Evolutionary conservation across 2,888 invertebrate genomes (phyloP), one percentile per base, ranked within the genome.

Genomic region (Lithophane leautieri): DNA sequence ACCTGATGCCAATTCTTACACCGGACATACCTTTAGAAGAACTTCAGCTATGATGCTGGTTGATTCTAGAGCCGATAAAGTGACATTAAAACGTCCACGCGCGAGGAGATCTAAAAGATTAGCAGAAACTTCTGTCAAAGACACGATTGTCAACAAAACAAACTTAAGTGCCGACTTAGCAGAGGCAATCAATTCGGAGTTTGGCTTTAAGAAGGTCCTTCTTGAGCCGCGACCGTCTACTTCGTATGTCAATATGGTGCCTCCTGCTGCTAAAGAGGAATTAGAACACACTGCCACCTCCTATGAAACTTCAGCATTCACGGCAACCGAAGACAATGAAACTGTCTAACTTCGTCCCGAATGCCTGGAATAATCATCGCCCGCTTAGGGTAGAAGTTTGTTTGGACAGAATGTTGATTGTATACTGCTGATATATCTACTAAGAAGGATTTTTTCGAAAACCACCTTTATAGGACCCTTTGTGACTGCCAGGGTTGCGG

Each of bases 1-100:
- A 25, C 78, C 78, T 16, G 50, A 69, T 58, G 58, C 76, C 2
- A 28, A 78, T 4, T 58, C 12, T 22, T 76, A 78, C 42, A 76
- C 76, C 16, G 78, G 78, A 16, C 78, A 78, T 50, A 68, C 19
- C 50, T 76, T 58, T 34, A 58, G 50, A 58, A 50, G 9, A 42
- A 78, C 58, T 42, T 68, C 75, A 56, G 69, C 47, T 12, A 50
- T 16, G 22, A 58, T 76, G 56, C 40, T 42, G 12, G 42, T 42
- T 14, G 42, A 72, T 28, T 50, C 42, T n/a, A 22, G 11, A 4
- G 25, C 66, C 4, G 19, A 56, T 42, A 40, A n/a, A 42, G 78
- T n/a, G 6, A 40, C 34, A 19, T 40, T 40, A 25, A 58, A 47
- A 12, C 22, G 14, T 14, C 28, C 12, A 28, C n/a, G 47, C 16